These are phyloP conservation scores for Oscheius sp. DNA, from an alignment of 2,888 invertebrate genomes.

Conservation along the genomic window DNA sequence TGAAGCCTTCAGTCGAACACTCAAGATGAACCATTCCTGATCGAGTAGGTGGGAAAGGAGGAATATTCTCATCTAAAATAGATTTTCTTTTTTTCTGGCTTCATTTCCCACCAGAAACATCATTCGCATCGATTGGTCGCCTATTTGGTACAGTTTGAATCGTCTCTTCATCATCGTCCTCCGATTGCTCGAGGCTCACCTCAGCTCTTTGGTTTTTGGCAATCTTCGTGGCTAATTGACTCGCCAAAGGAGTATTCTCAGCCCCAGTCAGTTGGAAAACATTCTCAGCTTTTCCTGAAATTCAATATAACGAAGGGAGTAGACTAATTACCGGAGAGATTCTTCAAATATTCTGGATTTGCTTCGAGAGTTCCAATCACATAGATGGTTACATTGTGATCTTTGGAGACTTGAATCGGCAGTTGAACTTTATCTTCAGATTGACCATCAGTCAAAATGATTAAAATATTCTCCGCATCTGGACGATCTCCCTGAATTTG, in stretches of 20 bases:
- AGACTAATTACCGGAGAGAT: conserved; percentile 39
- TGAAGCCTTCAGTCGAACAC: conserved; percentile 45
- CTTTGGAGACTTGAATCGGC: conserved; percentile 47
- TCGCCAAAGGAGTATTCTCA: conserved; percentile 43
- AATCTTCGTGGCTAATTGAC: conserved; percentile 57
- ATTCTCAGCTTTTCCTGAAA: conserved; percentile 37
- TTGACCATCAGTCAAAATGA: conserved; percentile 61
- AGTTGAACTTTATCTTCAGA: conserved; percentile 49
- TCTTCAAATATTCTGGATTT: conserved; percentile 45
- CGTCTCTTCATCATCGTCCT: not conserved
- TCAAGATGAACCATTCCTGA: conserved; percentile 31
- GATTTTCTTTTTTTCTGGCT: not conserved
- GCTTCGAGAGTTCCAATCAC: conserved; percentile 62
- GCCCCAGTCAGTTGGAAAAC: conserved; percentile 47
- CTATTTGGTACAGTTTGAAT: not conserved
- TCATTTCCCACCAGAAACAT: not conserved
- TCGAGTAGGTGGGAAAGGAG: not conserved
- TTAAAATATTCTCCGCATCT: conserved; percentile 59
- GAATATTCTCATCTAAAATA: conserved; percentile 9
- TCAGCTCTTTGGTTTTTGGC: not conserved
- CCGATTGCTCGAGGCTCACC: not conserved
- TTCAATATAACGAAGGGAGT: not conserved
- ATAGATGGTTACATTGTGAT: conserved; percentile 55
- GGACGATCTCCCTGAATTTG: conserved; percentile 60
- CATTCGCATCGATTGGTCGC: not conserved